Evolutionary conservation across 2,888 invertebrate genomes (phyloP), one percentile per base, ranked within the genome.

Genomic region (Lingula anatina): DNA sequence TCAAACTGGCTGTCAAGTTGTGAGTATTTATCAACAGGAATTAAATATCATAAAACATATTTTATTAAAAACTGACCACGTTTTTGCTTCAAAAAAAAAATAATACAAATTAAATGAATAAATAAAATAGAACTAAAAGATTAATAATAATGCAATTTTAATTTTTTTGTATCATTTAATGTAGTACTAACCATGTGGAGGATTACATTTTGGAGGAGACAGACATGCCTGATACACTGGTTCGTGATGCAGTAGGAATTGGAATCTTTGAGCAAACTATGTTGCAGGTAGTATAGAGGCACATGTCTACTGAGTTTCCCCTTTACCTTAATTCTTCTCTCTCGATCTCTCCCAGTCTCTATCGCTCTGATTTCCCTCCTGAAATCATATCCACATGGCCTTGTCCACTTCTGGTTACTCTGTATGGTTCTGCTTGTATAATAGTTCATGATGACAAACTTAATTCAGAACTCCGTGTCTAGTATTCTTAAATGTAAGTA

Each of bases 1-100:
- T 75, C 46, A 61, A 68, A 51, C 60, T 75, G 5, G 68, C 64
- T 2, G 64, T 74, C 28, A 54, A 51, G 18, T 75, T 69, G 75
- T 75, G 57, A 66, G 71, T 67, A 39, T n/a, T 45, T 35, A 15
- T 1, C 5, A 27, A 44, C 9, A 18, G 12, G 20, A 12, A 21
- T n/a, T 24, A 24, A 15, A 15, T n/a, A 2, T 23, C n/a, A 15
- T 15, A 27, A 31, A 31, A 42, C 27, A 35, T n/a, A n/a, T n/a
- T n/a, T n/a, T n/a, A n/a, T n/a, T n/a, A n/a, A n/a, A n/a, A n/a
- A n/a, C n/a, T n/a, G n/a, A n/a, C n/a, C n/a, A n/a, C n/a, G n/a
- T n/a, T n/a, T n/a, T n/a, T n/a, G n/a, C n/a, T n/a, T n/a, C n/a
- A n/a, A n/a, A 43, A 18, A 44, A 12, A 21, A 26, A 46, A 20